A percentile compares a stretch with the other conserved stretches of the same genome.
Evolutionary conservation across 2,797 vertebrate genomes (phyloP).

Genomic region (Acomys russatus): DNA sequence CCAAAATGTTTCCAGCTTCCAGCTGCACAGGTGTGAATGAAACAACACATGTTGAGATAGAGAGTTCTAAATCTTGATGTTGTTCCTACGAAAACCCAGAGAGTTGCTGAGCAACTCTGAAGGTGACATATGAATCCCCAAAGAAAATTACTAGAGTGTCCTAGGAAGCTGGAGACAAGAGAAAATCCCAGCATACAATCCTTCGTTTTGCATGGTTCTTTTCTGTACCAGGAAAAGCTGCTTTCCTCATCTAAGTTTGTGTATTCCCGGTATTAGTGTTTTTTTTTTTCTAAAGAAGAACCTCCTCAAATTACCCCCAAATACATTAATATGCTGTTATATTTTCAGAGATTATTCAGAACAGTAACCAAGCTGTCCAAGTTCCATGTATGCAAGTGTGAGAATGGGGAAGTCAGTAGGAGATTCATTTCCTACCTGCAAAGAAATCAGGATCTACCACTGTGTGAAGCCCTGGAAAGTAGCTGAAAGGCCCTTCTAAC

Average conservation of each 20-base stretch:
- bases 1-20: constrained; percentile 9
- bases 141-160: background rate
- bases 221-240: background rate
- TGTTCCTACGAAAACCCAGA: background rate
- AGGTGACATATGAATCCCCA: background rate
- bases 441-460: background rate
- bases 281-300: background rate
- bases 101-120: background rate
- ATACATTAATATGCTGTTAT: background rate
- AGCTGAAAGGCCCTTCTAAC: background rate
- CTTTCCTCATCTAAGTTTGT: background rate
- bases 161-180: background rate
- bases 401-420: constrained; percentile 30
- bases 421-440: constrained; percentile 3
- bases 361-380: background rate
- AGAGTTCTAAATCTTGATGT: background rate
- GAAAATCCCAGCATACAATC: background rate
- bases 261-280: background rate
- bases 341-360: constrained; percentile 10
- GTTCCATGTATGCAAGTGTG: background rate
- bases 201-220: background rate
- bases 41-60: background rate
- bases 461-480: background rate
- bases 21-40: background rate
- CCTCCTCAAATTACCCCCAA: background rate